These are phyloP conservation scores for Drosophila melanica DNA, from an alignment of 1,140 invertebrate species.

Conservation along the genomic window DNA sequence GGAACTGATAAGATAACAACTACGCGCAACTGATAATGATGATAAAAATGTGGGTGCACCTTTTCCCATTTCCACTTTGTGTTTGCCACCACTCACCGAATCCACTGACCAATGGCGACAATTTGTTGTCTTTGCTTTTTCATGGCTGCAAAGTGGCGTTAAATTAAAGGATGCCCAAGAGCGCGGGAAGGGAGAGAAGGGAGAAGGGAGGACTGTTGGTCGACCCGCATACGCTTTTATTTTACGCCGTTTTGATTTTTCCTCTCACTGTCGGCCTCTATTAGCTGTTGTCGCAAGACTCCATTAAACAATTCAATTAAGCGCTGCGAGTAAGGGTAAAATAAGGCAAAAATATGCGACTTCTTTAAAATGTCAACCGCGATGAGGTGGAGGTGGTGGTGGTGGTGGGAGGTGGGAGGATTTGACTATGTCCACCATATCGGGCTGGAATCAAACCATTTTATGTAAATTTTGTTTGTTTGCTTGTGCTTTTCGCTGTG, in stretches of 20 bases:
- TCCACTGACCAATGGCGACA: constrained; percentile 67
- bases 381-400: constrained; percentile 5
- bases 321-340: constrained; percentile 18
- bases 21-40: constrained; percentile 44
- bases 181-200: no score
- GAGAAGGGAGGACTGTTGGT: no score
- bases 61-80: constrained; percentile 26
- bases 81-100: constrained; percentile 12
- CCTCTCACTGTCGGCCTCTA: constrained; percentile 24
- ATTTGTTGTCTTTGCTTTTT: constrained; percentile 71
- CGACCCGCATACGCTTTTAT: constrained; percentile 71
- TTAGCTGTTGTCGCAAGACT: constrained; percentile 61
- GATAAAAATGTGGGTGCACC: constrained; percentile 66
- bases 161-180: constrained; percentile 60
- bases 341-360: constrained; percentile 31
- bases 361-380: constrained; percentile 75
- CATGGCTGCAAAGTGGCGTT: constrained; percentile 75
- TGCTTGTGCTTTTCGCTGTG: constrained; percentile 28
- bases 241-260: constrained; percentile 80
- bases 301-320: constrained; percentile 83
- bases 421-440: neutral
- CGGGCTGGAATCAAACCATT: constrained; percentile 69
- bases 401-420: neutral
- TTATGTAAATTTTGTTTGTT: constrained; percentile 68
- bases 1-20: constrained; percentile 61